phyloP scores from a whole-genome alignment of 2,797 vertebrate species.

The Hydrolagus colliei region DNA sequence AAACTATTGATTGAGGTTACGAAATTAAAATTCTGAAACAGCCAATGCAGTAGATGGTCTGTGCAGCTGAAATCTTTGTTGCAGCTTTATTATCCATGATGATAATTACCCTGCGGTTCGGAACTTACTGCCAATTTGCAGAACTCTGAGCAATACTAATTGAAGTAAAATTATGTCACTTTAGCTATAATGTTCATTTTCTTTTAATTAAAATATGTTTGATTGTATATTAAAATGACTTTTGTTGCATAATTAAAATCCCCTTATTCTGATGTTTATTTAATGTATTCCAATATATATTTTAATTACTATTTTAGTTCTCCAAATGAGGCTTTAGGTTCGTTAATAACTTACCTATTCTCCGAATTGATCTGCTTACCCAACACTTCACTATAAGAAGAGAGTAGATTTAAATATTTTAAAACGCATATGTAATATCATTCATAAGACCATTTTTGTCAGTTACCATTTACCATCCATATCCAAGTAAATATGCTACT shows the following conservation, averaged over 20 bases:
- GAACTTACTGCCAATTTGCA: constrained; percentile 25
- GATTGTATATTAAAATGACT: constrained; percentile 30
- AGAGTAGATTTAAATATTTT: constrained; percentile 8
- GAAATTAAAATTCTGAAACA: constrained; percentile 4
- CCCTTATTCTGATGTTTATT: constrained; percentile 23
- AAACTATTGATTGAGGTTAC: not conserved
- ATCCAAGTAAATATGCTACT: not conserved
- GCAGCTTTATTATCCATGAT: constrained; percentile 22
- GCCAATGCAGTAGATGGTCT: not conserved
- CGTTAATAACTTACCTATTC: not conserved
- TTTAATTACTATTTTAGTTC: constrained; percentile 26
- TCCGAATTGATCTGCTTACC: not conserved
- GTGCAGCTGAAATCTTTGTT: constrained; percentile 16
- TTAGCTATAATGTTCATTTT: constrained; percentile 22
- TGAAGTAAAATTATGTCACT: constrained; percentile 20
- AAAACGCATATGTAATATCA: not conserved
- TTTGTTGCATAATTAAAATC: constrained; percentile 11
- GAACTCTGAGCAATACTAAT: constrained; percentile 27
- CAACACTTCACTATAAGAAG: not conserved
- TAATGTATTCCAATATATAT: constrained; percentile 12
- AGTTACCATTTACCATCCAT: not conserved
- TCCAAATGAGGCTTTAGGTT: constrained; percentile 17
- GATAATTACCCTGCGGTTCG: constrained; percentile 15
- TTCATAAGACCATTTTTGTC: not conserved
- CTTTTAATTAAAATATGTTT: constrained; percentile 28